Evolutionary conservation across 1,140 invertebrate genomes (phyloP).

Genomic region (Onthophagus taurus): DNA sequence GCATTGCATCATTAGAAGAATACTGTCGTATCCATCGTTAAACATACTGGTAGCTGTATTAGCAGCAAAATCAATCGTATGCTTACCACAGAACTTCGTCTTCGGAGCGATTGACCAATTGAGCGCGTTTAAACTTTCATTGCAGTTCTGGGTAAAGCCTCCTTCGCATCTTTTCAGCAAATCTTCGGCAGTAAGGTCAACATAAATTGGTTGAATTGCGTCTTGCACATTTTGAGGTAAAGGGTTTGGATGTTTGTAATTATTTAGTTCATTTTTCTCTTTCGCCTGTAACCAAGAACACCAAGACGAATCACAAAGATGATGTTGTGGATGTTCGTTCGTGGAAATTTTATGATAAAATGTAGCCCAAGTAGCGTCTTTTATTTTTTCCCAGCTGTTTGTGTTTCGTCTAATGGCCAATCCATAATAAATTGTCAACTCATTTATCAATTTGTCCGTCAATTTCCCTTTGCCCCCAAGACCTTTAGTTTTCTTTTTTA

Average conservation of each 20-base stretch:
- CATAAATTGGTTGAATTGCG: slow-evolving; percentile 21
- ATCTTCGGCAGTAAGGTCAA: slow-evolving; percentile 18
- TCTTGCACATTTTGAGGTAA: background rate
- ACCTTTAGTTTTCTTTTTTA: background rate
- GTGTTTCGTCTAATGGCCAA: slow-evolving; percentile 22
- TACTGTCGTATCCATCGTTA: background rate
- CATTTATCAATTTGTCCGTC: slow-evolving; percentile 1
- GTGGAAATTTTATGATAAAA: slow-evolving; percentile 23
- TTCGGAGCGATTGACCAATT: slow-evolving; percentile 23
- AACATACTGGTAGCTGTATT: background rate
- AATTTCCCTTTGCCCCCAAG: background rate
- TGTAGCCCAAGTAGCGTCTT: slow-evolving; percentile 25
- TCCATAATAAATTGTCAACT: slow-evolving; percentile 24
- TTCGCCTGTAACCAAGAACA: slow-evolving; percentile 18
- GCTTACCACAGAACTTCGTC: slow-evolving; percentile 13
- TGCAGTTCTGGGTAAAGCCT: slow-evolving; percentile 20
- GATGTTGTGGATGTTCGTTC: slow-evolving; percentile 23
- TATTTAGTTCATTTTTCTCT: background rate
- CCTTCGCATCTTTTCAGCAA: slow-evolving; percentile 21
- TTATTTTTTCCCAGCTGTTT: slow-evolving; percentile 20
- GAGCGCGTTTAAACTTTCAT: slow-evolving; percentile 23
- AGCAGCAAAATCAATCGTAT: slow-evolving; percentile 14
- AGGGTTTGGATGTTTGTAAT: background rate
- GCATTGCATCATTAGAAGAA: background rate
- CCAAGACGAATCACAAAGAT: slow-evolving; percentile 10